Base-by-base conservation (phyloP, 2,797 vertebrate species). In the Staurois parvus region DNA sequence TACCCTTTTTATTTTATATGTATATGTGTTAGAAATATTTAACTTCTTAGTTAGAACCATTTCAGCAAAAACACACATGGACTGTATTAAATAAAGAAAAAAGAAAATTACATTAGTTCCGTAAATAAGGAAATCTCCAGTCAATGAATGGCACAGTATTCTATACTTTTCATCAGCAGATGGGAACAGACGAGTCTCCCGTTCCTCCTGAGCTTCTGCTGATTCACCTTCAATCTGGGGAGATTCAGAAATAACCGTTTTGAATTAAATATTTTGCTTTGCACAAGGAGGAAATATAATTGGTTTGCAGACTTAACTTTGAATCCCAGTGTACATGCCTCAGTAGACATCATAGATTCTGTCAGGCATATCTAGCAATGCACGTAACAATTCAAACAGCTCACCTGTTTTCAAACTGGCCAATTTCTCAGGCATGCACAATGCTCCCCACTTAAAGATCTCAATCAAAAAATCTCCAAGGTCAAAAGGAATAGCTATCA, bases 101-200 rank as follows among this genome's bases (percentile, higher is more conserved):
- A 32, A n/a, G 76, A 79, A 88, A 92, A 96, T 89, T 93, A 99
- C 98, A 87, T 99, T 97, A 40, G 98, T 98, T 88, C 97, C 96
- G 15, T 97, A 99, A 92, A 97, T 96, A 79, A 99, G 96, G 93
- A 99, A 99, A 86, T 99, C 98, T 17, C 90, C 88, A 12, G 97
- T 97, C 88, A 99, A 94, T 68, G 96, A 96, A 66, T 99, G 97
- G 90, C 97, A 97, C 29, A 97, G 91, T 89, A 99, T 98, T 64
- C 94, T 95, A 88, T 92, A 96, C 89, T 96, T 96, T 72, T 96
- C 94, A 85, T 97, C 96, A 52, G 94, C 92, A 6, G 95, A 95
- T 68, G 97, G 97, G 89, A 99, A 99, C 59, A 99, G 94, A 81
- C 97, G 96, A 30, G 97, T 98, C 92, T 99, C 97, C 87, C 96